Base-by-base conservation (phyloP, 2,888 invertebrate genomes). In the Palloptera scutellata region DNA sequence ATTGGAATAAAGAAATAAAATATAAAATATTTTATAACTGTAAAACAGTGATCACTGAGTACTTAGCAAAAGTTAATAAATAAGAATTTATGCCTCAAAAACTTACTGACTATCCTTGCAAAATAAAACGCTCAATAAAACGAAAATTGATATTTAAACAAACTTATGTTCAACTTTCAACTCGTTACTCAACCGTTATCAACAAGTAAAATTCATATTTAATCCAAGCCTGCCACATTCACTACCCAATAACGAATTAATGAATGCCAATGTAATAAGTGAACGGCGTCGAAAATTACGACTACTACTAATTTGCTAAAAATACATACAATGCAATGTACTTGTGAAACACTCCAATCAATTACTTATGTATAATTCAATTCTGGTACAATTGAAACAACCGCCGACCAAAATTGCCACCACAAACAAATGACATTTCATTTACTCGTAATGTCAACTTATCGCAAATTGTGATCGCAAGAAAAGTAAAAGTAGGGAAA, bases 301-400 rank as follows among this genome's bases (percentile, higher is more conserved):
- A 59, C 69, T 72, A 75, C 69, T 72, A 75, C 74, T 75, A 73
- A 79, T 74, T 78, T 76, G 66, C 71, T 64, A 63, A 53, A 51
- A 58, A 58, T 51, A 58, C 52, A 52, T 58, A 53, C 51, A 58
- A 58, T 51, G 51, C 52, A 52, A 41, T n/a, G 48, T 17, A 13
- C 13, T 62, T 55, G 30, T 17, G 60, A n/a, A 52, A 55, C 71
- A 72, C 67, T 72, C 75, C 80, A 78, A 79, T 79, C 80, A 78
- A 79, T 79, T 79, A n/a, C n/a, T n/a, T n/a, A n/a, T n/a, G n/a
- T n/a, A 79, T 76, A 74, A 74, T 75, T 75, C 75, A 74, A 77
- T 78, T 77, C 43, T 41, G n/a, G 10, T 48, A 64, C 48, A 13
- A 62, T 15, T 41, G 15, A 41, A 20, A 40, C 30, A 40, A n/a